phyloP scores from a whole-genome alignment of 2,797 vertebrate species.

The Rhinatrema bivittatum region DNA sequence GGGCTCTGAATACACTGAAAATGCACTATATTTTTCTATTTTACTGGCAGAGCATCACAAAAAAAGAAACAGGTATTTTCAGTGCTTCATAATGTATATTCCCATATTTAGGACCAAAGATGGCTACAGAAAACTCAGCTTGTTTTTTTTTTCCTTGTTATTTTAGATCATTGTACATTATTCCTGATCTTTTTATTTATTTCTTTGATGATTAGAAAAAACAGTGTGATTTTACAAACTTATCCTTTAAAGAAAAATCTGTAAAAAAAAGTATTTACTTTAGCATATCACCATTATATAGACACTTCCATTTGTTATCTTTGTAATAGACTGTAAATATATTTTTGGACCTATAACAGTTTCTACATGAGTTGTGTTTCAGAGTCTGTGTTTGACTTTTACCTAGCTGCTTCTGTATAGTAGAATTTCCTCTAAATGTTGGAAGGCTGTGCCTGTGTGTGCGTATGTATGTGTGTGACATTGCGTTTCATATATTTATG shows the following conservation, averaged over 20 bases:
- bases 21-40: slow-evolving; percentile 99
- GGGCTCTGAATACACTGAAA: slow-evolving; percentile 96
- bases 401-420: too few species aligned
- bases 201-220: slow-evolving; percentile 82
- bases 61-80: slow-evolving; percentile 86
- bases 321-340: slow-evolving; percentile 99
- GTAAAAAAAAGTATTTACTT: slow-evolving; percentile 84
- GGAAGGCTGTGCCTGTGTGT: too few species aligned
- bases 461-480: slow-evolving; percentile 62
- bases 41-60: slow-evolving; percentile 85
- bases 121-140: slow-evolving; percentile 77
- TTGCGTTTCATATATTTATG: slow-evolving; percentile 64
- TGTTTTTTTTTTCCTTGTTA: slow-evolving; percentile 39
- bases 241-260: slow-evolving; percentile 65
- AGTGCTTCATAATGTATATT: slow-evolving; percentile 89
- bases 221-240: slow-evolving; percentile 71
- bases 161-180: slow-evolving; percentile 87
- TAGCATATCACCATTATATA: slow-evolving; percentile 83
- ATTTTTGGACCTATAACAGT: slow-evolving; percentile 99
- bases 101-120: slow-evolving; percentile 99
- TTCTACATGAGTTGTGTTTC: slow-evolving; percentile 81
- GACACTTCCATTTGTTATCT: slow-evolving; percentile 98
- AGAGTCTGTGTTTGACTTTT: slow-evolving; percentile 60
- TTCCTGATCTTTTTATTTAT: slow-evolving; percentile 95
- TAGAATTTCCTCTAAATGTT: too few species aligned